Evolutionary conservation across 1,140 invertebrate genomes (phyloP), one percentile per base, ranked within the genome.

Genomic region (Apis mellifera): DNA sequence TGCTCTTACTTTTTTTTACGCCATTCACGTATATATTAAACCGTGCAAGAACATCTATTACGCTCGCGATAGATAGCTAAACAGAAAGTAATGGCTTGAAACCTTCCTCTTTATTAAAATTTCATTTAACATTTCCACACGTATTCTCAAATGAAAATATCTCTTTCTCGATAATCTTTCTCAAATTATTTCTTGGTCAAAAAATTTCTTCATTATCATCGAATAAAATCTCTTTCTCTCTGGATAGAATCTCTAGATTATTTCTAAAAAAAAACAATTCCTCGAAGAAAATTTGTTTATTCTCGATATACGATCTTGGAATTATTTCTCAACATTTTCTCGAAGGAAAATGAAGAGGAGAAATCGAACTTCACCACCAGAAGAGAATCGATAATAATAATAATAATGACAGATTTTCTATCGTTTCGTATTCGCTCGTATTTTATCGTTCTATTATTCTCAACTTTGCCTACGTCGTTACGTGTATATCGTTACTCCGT

Each of bases 381-480:
- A 66, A 71, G 76, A 17, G 57, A 76, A 48, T 23, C 23, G 7
- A 26, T 52, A 32, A 32, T 32, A 32, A 42, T 42, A 42, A 42
- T 42, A 42, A 42, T 42, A 42, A 42, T 87, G 87, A 85, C 86
- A 88, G 86, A 83, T 88, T n/a, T n/a, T 64, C 83, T 77, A 87
- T 88, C 86, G 68, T 88, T 88, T 88, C 83, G 77, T 42, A 42
- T 42, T 82, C 80, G 72, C 57, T 32, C 62, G 80, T 80, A 88
- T 88, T 88, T 88, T 87, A 42, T 42, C 62, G 86, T 88, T 88
- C 83, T 88, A 88, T 83, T 88, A 88, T 85, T 85, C 83, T 77
- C 76, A 15, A 60, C n/a, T 74, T 13, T 75, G 54, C 65, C 72
- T 69, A 13, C 1, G 26, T 32, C 32, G 32, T 32, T 32, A 32